Evolutionary conservation across 1,140 invertebrate genomes (phyloP), one percentile per base, ranked within the genome.

Genomic region (Drosophila cardini): DNA sequence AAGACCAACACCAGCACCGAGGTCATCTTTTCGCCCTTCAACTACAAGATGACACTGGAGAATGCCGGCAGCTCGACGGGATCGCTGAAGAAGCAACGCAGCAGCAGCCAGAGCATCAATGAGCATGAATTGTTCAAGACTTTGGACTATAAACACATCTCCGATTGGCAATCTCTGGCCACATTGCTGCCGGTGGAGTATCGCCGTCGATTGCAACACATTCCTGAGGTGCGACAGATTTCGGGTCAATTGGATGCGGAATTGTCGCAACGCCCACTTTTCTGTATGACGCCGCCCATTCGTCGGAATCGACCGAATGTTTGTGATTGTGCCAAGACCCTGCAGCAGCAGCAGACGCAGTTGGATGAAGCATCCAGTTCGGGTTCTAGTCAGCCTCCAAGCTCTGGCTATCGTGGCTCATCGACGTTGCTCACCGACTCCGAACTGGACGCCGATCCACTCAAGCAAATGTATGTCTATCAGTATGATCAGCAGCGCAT

Each of bases 141-240:
- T 77, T 95, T 95, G 89, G 96, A 96, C 65, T 95, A 98, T 68
- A 94, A 94, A 18, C 96, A 98, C 81, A 95, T 98, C 8, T 94
- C 95, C 82, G 97, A 98, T 90, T 98, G 97, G 97, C 96, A 98
- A 85, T 98, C 97, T 0, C 93, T 98, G 36, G 97, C 96, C 67
- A 96, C 98, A 56, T 93, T 98, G 15, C 91, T 98, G 42, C 97
- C 97, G 0, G 93, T 93, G 56, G 97, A 98, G 90, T 97, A 97
- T 86, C 94, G 94, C 63, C 93, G 95, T 73, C 94, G 93, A 62
- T 86, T 97, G 57, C 94, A 96, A 58, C 96, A 97, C 91, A 94
- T 97, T 76, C 96, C 96, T 9, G 96, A 97, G 93, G 94, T 87
- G 70, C 78, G 84, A 26, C 76, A 81, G 10, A 94, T 86, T 53